These are phyloP conservation scores for Epirrhoe tristata DNA, from an alignment of 2,888 invertebrate genomes.

Conservation along the genomic window DNA sequence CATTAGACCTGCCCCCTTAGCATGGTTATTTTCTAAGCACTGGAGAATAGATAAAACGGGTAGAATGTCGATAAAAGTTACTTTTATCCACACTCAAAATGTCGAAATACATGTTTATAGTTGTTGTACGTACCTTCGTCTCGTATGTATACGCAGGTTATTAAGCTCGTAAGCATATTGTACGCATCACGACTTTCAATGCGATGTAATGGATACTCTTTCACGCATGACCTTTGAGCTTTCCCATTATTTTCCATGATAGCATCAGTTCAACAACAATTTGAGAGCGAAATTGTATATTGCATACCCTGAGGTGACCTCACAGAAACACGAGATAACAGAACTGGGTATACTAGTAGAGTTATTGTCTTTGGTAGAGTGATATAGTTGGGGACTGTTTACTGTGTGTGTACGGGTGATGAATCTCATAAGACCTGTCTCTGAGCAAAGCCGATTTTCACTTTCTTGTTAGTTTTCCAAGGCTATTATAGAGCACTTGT, in stretches of 20 bases:
- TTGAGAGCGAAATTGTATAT: not conserved
- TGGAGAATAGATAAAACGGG: too few species aligned
- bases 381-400: not conserved
- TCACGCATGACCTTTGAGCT: constrained; percentile 26
- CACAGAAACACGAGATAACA: not conserved
- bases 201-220: constrained; percentile 16
- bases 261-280: not conserved
- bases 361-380: not conserved
- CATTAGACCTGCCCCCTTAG: too few species aligned
- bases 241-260: constrained; percentile 22
- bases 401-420: not conserved
- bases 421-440: not conserved
- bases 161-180: constrained; percentile 7
- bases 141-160: not conserved
- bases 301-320: not conserved
- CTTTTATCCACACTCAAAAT: too few species aligned
- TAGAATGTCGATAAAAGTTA: too few species aligned
- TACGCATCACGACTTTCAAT: constrained; percentile 17
- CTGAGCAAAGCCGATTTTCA: not conserved
- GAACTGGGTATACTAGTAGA: not conserved
- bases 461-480: not conserved
- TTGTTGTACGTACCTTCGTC: not conserved
- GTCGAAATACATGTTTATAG: too few species aligned
- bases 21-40: too few species aligned
- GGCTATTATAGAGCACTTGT: not conserved